These are phyloP conservation scores for Todiramphus chloris DNA, from an alignment of 2,113 vertebrate genomes.

Conservation along the genomic window DNA sequence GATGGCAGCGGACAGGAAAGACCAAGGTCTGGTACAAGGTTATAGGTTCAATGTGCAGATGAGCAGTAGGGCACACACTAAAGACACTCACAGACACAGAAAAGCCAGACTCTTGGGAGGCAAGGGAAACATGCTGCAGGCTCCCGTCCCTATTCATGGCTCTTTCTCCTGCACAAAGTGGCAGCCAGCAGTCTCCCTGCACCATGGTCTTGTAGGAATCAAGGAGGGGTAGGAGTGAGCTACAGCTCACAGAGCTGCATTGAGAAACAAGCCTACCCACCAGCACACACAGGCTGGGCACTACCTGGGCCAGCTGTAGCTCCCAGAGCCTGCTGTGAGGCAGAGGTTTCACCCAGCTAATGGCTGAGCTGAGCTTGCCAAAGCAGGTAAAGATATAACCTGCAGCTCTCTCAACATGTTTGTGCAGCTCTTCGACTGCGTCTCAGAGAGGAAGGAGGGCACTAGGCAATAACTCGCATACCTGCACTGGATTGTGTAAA, in stretches of 20 bases:
- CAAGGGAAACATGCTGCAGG: background rate
- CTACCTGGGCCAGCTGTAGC: background rate
- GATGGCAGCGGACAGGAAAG: background rate
- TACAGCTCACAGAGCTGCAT: accelerated
- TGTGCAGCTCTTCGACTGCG: slow-evolving; percentile 32
- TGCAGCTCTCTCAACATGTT: slow-evolving; percentile 50
- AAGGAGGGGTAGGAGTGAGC: background rate
- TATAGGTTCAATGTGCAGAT: background rate
- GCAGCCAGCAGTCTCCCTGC: background rate
- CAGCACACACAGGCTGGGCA: background rate
- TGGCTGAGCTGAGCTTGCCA: slow-evolving; percentile 23
- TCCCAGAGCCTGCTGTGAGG: background rate
- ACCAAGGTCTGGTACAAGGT: background rate
- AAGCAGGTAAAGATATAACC: slow-evolving; percentile 36
- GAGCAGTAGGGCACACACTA: background rate
- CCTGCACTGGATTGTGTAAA: slow-evolving; percentile 55
- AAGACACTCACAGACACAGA: background rate
- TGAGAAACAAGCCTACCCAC: accelerated
- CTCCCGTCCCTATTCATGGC: accelerated
- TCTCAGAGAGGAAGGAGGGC: slow-evolving; percentile 28
- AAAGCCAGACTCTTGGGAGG: background rate
- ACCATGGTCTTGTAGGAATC: background rate
- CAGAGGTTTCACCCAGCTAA: background rate
- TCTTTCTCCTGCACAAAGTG: background rate
- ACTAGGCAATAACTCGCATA: slow-evolving; percentile 49